phyloP scores from a whole-genome alignment of 2,797 vertebrate genomes.

The Toxotes lorentzi region DNA sequence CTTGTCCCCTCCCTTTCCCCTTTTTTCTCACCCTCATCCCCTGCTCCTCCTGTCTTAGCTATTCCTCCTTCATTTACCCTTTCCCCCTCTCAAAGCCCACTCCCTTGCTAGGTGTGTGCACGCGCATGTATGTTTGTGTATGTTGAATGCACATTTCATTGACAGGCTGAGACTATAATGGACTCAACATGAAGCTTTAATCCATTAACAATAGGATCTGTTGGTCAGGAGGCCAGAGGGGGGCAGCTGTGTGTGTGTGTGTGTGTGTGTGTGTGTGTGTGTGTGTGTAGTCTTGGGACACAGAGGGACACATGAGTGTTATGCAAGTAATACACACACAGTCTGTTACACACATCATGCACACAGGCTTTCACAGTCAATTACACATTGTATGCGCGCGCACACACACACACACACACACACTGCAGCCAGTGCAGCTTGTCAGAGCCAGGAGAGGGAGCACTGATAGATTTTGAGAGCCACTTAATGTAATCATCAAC shows the following conservation, averaged over 20 bases:
- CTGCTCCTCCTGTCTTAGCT: conserved; percentile 47
- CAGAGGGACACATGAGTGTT: conserved; percentile 62
- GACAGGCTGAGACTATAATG: conserved; percentile 83
- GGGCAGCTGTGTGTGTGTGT: conserved; percentile 27
- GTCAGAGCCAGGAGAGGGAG: conserved; percentile 77
- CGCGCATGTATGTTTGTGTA: conserved; percentile 76
- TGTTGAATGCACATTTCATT: conserved; percentile 86
- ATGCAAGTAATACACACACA: conserved; percentile 65
- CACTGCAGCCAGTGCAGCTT: conserved; percentile 59
- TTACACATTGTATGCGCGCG: conserved; percentile 60
- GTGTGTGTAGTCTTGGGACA: conserved; percentile 50
- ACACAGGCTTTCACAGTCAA: conserved; percentile 79
- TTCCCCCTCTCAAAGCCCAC: conserved; percentile 57
- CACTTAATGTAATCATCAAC: conserved; percentile 83
- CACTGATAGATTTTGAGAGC: conserved; percentile 81
- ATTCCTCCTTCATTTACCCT: conserved; percentile 82
- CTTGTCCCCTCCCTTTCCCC: conserved; percentile 63
- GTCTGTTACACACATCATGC: conserved; percentile 66
- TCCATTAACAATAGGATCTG: conserved; percentile 84
- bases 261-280: conserved; percentile 42
- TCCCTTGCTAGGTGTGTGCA: conserved; percentile 68
- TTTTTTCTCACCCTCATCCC: conserved; percentile 57
- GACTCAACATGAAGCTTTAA: conserved; percentile 86
- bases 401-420: conserved; percentile 35
- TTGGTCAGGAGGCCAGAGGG: conserved; percentile 77